Percentiles rank a stretch among this genome's conserved stretches.
These are phyloP conservation scores for Sinonovacula constricta DNA, from an alignment of 1,140 invertebrate species.

Conservation along the genomic window DNA sequence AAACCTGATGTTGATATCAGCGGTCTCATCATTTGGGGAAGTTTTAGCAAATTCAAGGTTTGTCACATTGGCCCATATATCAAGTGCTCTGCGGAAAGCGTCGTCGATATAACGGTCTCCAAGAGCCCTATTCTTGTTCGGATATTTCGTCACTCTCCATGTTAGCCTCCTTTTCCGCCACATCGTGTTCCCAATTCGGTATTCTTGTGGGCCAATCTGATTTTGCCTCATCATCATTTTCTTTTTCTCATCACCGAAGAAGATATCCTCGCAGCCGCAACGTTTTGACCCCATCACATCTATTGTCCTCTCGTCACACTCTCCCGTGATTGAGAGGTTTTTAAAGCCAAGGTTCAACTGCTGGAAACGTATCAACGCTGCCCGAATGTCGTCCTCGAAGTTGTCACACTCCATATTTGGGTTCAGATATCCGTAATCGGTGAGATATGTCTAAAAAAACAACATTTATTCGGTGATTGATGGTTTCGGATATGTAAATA, in stretches of 20 bases:
- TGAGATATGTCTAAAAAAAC: conserved; percentile 35
- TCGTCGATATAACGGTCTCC: conserved; percentile 14
- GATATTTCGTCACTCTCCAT: conserved; percentile 33
- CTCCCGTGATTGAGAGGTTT: conserved; percentile 3
- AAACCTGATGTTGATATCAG: conserved; percentile 40
- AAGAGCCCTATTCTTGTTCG: not conserved
- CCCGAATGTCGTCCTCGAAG: conserved; percentile 18
- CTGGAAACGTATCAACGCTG: conserved; percentile 28
- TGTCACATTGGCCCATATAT: conserved; percentile 38
- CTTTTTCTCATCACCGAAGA: conserved; percentile 18
- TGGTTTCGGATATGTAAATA: too few relatives aligned
- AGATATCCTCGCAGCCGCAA: conserved; percentile 47
- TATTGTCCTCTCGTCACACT: conserved; percentile 29
- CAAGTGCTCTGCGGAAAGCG: conserved; percentile 32
- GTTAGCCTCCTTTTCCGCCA: conserved; percentile 24
- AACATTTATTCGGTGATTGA: too few relatives aligned
- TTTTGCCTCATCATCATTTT: conserved; percentile 37
- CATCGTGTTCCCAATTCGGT: conserved; percentile 10
- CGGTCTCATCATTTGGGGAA: not conserved
- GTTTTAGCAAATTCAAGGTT: not conserved
- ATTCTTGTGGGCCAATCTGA: conserved; percentile 26
- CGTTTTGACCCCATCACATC: conserved; percentile 15
- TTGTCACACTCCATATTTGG: conserved; percentile 6
- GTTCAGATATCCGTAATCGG: conserved; percentile 16
- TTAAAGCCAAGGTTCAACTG: conserved; percentile 19